Evolutionary conservation across 2,113 vertebrate genomes (phyloP).

Genomic region (Coryphaenoides rupestris): DNA sequence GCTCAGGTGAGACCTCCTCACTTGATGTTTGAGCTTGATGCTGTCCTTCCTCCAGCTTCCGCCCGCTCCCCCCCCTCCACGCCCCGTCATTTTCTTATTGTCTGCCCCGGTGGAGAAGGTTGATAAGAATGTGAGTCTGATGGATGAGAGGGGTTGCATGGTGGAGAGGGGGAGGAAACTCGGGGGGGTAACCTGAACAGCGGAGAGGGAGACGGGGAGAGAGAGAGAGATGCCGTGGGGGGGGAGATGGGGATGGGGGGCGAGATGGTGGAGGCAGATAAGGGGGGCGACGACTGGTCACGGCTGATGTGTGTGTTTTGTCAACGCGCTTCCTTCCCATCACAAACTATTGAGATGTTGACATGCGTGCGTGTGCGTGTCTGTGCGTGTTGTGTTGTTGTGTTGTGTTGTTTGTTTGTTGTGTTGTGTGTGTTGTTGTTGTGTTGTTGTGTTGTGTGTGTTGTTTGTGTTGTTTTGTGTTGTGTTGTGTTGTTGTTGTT

Average conservation of each 20-base stretch:
- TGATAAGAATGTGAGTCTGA: too few species aligned
- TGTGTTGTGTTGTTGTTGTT: too few species aligned
- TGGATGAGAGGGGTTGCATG: not conserved
- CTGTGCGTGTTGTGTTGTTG: too few species aligned
- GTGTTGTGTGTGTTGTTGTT: too few species aligned
- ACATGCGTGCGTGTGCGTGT: too few species aligned
- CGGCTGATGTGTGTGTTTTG: constrained; percentile 26
- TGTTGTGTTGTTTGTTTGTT: too few species aligned
- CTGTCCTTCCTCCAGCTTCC: too few species aligned
- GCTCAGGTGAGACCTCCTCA: constrained; percentile 36
- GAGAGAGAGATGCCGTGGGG: constrained; percentile 34
- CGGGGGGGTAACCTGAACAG: constrained; percentile 38
- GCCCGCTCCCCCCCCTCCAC: not conserved
- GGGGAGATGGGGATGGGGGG: not conserved
- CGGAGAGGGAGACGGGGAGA: constrained; percentile 48
- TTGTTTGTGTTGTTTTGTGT: too few species aligned
- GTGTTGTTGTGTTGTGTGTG: too few species aligned
- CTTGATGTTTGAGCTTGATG: constrained; percentile 33
- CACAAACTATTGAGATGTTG: constrained; percentile 20
- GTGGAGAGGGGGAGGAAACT: not conserved
- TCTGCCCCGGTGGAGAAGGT: too few species aligned
- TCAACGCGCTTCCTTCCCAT: too few species aligned
- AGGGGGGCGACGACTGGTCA: not conserved
- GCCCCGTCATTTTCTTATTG: too few species aligned
- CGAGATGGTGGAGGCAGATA: not conserved